Percentiles rank a stretch among this genome's conserved stretches.
phyloP scores from a whole-genome alignment of 2,113 vertebrate species.

The Neolamprologus fasciatus region DNA sequence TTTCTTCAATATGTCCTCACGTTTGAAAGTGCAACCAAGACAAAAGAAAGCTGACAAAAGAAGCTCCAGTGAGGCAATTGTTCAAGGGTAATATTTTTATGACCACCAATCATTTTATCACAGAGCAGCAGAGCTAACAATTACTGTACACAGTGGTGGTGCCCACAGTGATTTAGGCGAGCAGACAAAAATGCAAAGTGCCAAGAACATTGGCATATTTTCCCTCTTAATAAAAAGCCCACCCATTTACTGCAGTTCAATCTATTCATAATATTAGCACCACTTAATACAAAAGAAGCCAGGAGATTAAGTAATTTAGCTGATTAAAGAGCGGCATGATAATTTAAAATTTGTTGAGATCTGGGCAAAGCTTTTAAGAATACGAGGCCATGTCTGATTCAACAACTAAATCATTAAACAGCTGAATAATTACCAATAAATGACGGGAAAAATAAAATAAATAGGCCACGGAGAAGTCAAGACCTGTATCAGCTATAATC shows the following conservation, averaged over 20 bases:
- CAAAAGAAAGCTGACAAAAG: not conserved
- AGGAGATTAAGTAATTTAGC: not conserved
- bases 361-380: not conserved
- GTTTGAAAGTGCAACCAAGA: not conserved
- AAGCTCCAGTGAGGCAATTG: not conserved
- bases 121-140: not conserved
- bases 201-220: not conserved
- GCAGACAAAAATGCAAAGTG: not conserved
- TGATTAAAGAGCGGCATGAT: not conserved
- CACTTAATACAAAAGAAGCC: not conserved
- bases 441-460: not conserved
- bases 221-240: not conserved
- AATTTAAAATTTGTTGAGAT: not conserved
- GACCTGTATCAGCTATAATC: not conserved
- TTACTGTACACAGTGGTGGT: not conserved
- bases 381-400: not conserved
- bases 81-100: not conserved
- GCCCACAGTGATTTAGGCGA: not conserved
- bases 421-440: not conserved
- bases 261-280: not conserved
- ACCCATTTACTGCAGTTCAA: not conserved
- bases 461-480: not conserved
- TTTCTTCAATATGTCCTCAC: not conserved
- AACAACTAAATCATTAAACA: not conserved
- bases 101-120: not conserved